Conservation (phyloP, 2,113 vertebrate species). For the Rhinoptilus africanus region DNA sequence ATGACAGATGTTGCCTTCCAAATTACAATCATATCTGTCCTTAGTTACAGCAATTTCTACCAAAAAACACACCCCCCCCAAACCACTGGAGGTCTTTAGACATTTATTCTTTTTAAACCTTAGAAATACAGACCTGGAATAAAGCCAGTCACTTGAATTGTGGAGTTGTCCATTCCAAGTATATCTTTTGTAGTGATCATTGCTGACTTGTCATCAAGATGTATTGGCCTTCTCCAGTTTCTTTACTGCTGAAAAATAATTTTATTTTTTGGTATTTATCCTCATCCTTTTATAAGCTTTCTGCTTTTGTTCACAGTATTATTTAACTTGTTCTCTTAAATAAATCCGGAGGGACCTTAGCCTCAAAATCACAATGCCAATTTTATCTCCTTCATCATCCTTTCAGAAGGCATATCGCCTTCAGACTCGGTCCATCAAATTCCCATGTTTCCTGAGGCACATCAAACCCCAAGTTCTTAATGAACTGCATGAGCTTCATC, state of each 20-base stretch:
- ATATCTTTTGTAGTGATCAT: conserved; percentile 70
- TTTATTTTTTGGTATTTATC: conserved; percentile 70
- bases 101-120: conserved; percentile 72
- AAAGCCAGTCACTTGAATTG: conserved; percentile 71
- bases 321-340: conserved; percentile 57
- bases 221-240: conserved; percentile 53
- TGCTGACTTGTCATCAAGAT: conserved; percentile 60
- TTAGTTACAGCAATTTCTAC: conserved; percentile 70
- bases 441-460: neutral
- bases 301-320: conserved; percentile 6
- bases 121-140: conserved; percentile 72
- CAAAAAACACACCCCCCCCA: neutral
- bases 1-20: conserved; percentile 68
- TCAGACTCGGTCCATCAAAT: conserved; percentile 1
- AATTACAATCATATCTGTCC: conserved; percentile 70
- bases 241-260: conserved; percentile 50
- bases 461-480: neutral
- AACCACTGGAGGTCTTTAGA: conserved; percentile 43
- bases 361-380: conserved; percentile 39
- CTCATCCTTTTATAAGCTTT: conserved; percentile 47
- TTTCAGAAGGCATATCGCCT: conserved; percentile 7
- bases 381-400: neutral
- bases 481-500: too few relatives aligned
- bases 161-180: conserved; percentile 65
- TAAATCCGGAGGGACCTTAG: conserved; percentile 40